These are phyloP conservation scores for Exephanes ischioxanthus DNA, from an alignment of 2,888 invertebrate genomes.

Conservation along the genomic window DNA sequence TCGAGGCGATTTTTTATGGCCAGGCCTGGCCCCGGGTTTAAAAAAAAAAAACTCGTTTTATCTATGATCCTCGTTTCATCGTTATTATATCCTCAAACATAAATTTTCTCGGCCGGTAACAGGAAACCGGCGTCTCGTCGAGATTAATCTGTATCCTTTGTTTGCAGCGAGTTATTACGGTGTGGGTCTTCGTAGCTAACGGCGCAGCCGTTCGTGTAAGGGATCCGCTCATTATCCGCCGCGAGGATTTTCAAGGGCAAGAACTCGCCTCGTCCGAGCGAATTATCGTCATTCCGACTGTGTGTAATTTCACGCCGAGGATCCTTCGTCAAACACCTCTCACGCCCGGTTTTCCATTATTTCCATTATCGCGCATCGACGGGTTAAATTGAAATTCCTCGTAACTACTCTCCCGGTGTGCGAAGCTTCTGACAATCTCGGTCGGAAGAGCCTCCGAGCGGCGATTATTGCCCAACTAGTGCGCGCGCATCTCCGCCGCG, in stretches of 20 bases:
- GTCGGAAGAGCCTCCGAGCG: background rate
- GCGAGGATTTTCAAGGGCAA: conserved; percentile 4
- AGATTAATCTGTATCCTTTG: background rate
- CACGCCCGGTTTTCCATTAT: background rate
- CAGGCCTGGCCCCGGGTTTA: too few relatives aligned
- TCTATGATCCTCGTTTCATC: background rate
- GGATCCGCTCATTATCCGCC: background rate
- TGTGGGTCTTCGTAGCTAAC: background rate
- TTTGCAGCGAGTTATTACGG: background rate
- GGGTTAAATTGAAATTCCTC: conserved; percentile 11
- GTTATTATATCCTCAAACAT: background rate
- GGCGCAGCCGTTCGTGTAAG: background rate
- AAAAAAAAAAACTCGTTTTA: background rate
- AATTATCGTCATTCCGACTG: conserved; percentile 12
- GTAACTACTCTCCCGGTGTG: background rate
- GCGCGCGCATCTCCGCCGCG: background rate
- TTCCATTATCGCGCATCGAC: background rate
- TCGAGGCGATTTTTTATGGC: background rate
- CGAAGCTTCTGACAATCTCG: background rate
- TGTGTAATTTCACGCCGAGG: background rate
- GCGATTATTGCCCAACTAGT: background rate
- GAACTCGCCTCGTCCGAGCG: background rate
- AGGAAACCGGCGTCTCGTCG: background rate
- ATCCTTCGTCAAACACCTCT: background rate
- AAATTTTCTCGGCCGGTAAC: background rate